Evolutionary conservation across 2,888 invertebrate genomes (phyloP).

Genomic region (Amorpha juglandis): DNA sequence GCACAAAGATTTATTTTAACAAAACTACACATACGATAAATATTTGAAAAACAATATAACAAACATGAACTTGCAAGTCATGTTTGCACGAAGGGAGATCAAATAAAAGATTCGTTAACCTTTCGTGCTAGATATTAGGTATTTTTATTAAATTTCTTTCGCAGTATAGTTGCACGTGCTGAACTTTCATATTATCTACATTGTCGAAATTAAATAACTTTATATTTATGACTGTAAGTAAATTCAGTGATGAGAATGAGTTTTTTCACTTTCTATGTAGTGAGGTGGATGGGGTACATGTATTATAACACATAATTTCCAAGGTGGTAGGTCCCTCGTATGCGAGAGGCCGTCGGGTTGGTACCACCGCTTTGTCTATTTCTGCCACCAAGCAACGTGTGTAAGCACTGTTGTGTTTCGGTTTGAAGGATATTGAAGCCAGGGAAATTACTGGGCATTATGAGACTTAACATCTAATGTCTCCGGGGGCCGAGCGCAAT

Average conservation of each 20-base stretch:
- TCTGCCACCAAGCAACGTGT: too few species aligned
- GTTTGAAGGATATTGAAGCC: too few species aligned
- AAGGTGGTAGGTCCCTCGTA: too few species aligned
- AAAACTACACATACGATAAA: background rate
- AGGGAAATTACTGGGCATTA: too few species aligned
- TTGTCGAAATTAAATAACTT: slow-evolving; percentile 39
- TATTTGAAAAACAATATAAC: background rate
- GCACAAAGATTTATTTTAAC: background rate
- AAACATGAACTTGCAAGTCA: slow-evolving; percentile 37
- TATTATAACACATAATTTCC: too few species aligned
- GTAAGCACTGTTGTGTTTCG: too few species aligned
- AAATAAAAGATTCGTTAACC: slow-evolving; percentile 29
- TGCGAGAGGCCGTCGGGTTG: too few species aligned
- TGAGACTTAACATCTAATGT: too few species aligned
- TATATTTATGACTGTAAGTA: slow-evolving; percentile 16
- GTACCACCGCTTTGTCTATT: too few species aligned
- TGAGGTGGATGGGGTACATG: background rate
- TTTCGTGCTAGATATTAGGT: slow-evolving; percentile 24
- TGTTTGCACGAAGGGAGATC: slow-evolving; percentile 18
- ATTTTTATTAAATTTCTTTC: slow-evolving; percentile 36
- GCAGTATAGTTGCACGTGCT: slow-evolving; percentile 25
- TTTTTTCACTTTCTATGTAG: slow-evolving; percentile 10
- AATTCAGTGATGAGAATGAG: slow-evolving; percentile 2
- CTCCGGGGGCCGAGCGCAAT: too few species aligned
- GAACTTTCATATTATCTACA: slow-evolving; percentile 26